A percentile compares a stretch with the other conserved stretches of the same genome.
Conservation (phyloP, 2,113 vertebrate genomes). For the Naja naja region DNA sequence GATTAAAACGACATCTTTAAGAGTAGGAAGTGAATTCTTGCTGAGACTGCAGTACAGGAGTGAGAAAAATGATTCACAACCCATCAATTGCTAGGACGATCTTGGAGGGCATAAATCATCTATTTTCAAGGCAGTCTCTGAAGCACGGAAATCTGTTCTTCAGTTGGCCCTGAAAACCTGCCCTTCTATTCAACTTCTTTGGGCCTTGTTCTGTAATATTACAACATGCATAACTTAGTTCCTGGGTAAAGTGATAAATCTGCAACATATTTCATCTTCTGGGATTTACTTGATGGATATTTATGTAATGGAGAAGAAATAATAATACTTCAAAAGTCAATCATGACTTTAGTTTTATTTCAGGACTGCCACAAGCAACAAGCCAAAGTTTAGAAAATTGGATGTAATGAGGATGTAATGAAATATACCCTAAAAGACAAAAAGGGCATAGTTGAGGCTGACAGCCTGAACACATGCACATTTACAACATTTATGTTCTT, state of each 20-base stretch:
- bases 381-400: not conserved
- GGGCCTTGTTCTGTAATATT: conserved; percentile 45
- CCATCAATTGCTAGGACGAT: conserved; percentile 36
- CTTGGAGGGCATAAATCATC: conserved; percentile 32
- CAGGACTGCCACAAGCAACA: not conserved
- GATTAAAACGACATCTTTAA: conserved; percentile 29
- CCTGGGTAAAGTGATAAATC: conserved; percentile 18
- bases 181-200: conserved; percentile 54
- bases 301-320: not conserved
- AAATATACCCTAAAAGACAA: not conserved
- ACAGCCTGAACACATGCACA: no score
- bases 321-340: not conserved
- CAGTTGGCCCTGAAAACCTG: conserved; percentile 44
- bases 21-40: conserved; percentile 50
- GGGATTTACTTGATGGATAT: not conserved
- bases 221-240: conserved; percentile 40
- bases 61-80: conserved; percentile 29
- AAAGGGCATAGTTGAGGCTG: not conserved
- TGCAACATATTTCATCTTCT: conserved; percentile 5
- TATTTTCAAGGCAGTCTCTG: conserved; percentile 39
- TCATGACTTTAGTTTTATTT: conserved; percentile 5
- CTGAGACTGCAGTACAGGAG: not conserved
- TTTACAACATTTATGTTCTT: not conserved
- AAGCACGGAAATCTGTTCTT: conserved; percentile 45
- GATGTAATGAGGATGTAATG: not conserved